Base-by-base conservation (phyloP, 2,113 vertebrate species). In the Strix aluco region DNA sequence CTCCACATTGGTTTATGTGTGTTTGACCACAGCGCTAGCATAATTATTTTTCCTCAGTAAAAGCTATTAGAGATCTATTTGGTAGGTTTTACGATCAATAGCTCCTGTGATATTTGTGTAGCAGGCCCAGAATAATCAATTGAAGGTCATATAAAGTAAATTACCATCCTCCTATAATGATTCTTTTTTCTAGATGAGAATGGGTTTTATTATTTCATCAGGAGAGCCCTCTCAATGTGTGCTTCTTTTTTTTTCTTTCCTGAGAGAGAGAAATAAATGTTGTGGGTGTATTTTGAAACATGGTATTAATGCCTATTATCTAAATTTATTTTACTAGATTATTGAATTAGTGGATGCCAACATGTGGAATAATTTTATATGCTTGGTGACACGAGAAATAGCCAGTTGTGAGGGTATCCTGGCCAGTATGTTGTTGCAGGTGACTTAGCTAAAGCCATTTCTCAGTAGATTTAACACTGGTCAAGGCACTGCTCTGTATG, bases 1-100 rank as follows among this genome's bases (percentile, higher is more conserved):
- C 98, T 98, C 97, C 98, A 98, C 97, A 97, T 96, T 98, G 98
- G 98, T 98, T 98, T 98, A 98, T 98, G 98, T 98, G 98, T 98
- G 97, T 98, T 98, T 99, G 98, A 99, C 98, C 98, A 98, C 97
- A 98, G 97, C 32, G 62, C 97, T 97, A 96, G 98, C 97, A 98
- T 98, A 98, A 98, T 99, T 98, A 98, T 98, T 98, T 98, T 98
- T 98, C 97, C 97, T 98, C 98, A 97, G 98, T 98, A 98, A 98
- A 98, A 98, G 98, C 98, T 98, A 98, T 99, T 99, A 99, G 98
- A 98, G 98, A 99, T 98, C 98, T 98, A 98, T 98, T 98, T 98
- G 98, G 98, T 98, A 98, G 98, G 98, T 98, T 98, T 99, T 98
- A 98, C 98, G 98, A 99, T 99, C 98, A 99, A 99, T 99, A 99